A percentile compares a stretch with the other conserved stretches of the same genome.
Conservation (phyloP, 2,113 vertebrate species). For the Amia ocellicauda region DNA sequence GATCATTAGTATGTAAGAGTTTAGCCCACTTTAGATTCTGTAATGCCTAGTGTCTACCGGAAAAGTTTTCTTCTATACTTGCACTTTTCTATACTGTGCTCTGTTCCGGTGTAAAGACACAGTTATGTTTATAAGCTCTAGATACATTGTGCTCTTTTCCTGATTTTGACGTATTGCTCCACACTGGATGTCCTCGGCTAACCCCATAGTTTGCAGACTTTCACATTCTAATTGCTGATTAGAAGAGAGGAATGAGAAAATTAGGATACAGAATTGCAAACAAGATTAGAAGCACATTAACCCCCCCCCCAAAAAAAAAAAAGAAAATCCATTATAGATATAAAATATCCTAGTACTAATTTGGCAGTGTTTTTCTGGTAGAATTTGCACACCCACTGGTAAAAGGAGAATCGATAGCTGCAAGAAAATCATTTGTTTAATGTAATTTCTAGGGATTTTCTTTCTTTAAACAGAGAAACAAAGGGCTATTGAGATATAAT, state of each 20-base stretch:
- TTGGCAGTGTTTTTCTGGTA: slow-evolving; percentile 36
- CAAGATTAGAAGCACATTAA: slow-evolving; percentile 45
- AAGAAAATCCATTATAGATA: slow-evolving; percentile 41
- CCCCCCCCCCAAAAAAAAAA: no score
- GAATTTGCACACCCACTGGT: slow-evolving; percentile 41
- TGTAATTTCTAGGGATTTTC: slow-evolving; percentile 54
- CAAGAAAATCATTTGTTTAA: slow-evolving; percentile 55
- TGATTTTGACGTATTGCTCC: no score
- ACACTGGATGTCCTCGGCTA: no score
- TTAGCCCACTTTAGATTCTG: no score
- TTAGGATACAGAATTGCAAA: slow-evolving; percentile 42
- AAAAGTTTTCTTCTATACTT: no score
- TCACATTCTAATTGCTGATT: slow-evolving; percentile 59
- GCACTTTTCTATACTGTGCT: no score
- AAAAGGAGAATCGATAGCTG: slow-evolving; percentile 42
- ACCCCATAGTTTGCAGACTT: slow-evolving; percentile 54
- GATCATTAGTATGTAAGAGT: no score
- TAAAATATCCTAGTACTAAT: slow-evolving; percentile 32
- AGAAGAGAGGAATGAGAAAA: slow-evolving; percentile 54
- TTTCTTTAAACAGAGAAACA: slow-evolving; percentile 43
- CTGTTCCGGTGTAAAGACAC: no score
- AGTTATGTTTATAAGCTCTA: no score
- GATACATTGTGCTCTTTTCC: no score
- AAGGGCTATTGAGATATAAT: slow-evolving; percentile 56
- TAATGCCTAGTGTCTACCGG: no score